Base-by-base conservation (phyloP, 2,113 vertebrate species). In the Noturus placidus region DNA sequence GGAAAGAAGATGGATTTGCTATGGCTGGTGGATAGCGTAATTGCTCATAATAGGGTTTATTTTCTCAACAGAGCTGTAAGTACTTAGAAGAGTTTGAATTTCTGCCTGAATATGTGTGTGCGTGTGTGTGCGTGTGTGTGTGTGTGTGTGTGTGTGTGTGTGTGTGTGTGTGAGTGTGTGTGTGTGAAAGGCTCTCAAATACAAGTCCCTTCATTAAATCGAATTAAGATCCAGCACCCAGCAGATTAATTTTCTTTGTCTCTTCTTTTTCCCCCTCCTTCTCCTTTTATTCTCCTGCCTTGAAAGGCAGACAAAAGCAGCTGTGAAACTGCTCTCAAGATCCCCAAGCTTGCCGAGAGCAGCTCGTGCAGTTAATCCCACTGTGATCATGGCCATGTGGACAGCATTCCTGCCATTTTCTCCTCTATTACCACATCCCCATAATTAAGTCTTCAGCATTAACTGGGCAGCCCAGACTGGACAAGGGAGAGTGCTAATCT, bases 351-450 rank as follows among this genome's bases (percentile, higher is more conserved):
- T 92, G 92, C 88, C 90, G 91, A 92, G 92, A 92, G 93, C 92
- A 94, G 91, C 92, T 93, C 91, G 93, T 93, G 95, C 93, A 92
- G 92, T 87, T 95, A 94, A 94, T 94, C 94, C 94, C 90, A 92
- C 93, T 93, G 92, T 89, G 93, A 93, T 89, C 90, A 87, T 79
- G 87, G 91, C 93, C 91, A 93, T 94, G 93, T 92, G 93, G 91
- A 93, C 91, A 89, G 90, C 94, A 95, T 95, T 94, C 94, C 91
- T 93, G 93, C 91, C 93, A 93, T 94, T 95, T 94, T 93, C 92
- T 92, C 74, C 42, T 84, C 92, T 92, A 92, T 91, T 94, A 94
- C 93, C 91, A 94, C 93, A 95, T 95, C 93, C 92, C 92, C 89
- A 57, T 93, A 93, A 95, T 95, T 93, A 95, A 94, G 91, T 90